Evolutionary conservation across 2,888 invertebrate species (phyloP).

Genomic region (Aquatica leii): DNA sequence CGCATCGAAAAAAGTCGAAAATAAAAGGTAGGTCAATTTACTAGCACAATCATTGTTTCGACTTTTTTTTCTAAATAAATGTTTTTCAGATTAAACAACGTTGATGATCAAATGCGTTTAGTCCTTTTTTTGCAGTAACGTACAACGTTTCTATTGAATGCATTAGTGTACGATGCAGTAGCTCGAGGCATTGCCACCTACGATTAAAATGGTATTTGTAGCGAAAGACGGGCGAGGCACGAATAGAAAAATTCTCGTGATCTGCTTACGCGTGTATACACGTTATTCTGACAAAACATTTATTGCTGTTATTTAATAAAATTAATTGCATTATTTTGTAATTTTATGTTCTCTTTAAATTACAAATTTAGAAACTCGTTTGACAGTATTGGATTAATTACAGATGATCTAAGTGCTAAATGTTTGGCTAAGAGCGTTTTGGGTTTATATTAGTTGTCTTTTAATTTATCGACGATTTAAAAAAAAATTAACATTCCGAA

Average conservation of each 20-base stretch:
- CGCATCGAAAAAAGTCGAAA: constrained; percentile 10
- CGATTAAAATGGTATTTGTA: constrained; percentile 54
- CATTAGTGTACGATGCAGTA: constrained; percentile 22
- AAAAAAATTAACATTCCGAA: no score
- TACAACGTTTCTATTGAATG: not conserved
- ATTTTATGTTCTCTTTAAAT: no score
- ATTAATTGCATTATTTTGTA: no score
- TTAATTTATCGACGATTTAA: no score
- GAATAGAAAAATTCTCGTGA: constrained; percentile 55
- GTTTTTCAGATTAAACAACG: no score
- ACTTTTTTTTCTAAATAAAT: no score
- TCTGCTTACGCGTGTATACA: constrained; percentile 56
- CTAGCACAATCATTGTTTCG: not conserved
- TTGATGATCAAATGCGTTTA: not conserved
- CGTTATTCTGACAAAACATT: constrained; percentile 34
- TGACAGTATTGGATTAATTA: no score
- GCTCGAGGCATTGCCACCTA: constrained; percentile 52
- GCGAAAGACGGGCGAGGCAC: constrained; percentile 53
- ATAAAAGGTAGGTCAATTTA: constrained; percentile 16
- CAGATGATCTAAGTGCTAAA: no score
- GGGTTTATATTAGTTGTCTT: no score
- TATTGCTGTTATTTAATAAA: no score
- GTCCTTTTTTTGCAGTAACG: not conserved
- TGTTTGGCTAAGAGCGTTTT: no score
- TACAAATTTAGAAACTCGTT: no score